These are phyloP conservation scores for Mystacornis crossleyi DNA, from an alignment of 2,113 vertebrate species.

Conservation along the genomic window DNA sequence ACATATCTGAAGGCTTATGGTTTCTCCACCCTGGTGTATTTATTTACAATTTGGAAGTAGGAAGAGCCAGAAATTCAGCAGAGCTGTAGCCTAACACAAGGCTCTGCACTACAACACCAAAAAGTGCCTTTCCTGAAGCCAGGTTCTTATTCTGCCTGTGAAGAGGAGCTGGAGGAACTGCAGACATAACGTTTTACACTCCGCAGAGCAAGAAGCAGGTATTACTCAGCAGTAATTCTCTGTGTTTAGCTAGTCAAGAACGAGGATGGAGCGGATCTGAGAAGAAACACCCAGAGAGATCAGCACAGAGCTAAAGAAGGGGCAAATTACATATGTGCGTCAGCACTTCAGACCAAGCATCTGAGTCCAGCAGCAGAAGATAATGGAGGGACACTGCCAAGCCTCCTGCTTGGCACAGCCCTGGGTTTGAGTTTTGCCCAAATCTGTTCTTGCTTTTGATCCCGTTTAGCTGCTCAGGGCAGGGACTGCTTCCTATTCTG, in stretches of 20 bases:
- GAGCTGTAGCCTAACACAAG: background rate
- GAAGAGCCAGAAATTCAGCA: background rate
- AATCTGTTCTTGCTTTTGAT: constrained; percentile 12
- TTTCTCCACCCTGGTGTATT: background rate
- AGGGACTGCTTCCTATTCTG: background rate
- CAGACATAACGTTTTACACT: background rate
- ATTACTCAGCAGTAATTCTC: constrained; percentile 38
- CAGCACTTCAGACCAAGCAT: background rate
- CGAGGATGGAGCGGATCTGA: background rate
- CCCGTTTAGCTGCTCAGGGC: background rate
- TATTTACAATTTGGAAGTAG: background rate
- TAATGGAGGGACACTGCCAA: constrained; percentile 59
- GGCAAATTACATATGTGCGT: constrained; percentile 33
- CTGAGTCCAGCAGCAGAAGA: constrained; percentile 14
- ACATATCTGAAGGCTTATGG: background rate
- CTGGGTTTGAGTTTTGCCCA: background rate
- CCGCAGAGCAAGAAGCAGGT: background rate
- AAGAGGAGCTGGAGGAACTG: background rate
- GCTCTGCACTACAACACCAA: background rate
- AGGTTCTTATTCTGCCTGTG: background rate
- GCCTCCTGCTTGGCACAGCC: constrained; percentile 47
- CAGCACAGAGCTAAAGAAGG: background rate
- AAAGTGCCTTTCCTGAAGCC: background rate
- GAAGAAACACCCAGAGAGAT: background rate
- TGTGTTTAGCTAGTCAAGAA: background rate